Conservation (phyloP, 2,113 vertebrate genomes). For the Pollimyrus isidori region DNA sequence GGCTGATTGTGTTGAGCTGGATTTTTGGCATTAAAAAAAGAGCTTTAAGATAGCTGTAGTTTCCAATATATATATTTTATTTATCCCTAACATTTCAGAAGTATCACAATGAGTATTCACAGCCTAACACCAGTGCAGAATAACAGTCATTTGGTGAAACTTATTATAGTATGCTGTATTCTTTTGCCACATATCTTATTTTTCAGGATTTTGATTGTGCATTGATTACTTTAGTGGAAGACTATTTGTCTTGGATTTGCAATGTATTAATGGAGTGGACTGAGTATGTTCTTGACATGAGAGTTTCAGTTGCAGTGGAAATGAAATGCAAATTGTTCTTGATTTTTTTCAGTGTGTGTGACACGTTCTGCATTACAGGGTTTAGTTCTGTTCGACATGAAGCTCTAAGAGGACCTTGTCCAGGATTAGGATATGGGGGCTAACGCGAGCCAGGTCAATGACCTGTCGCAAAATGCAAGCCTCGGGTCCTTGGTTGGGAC, state of each 20-base stretch:
- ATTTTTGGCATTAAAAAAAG: not conserved
- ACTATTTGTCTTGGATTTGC: not conserved
- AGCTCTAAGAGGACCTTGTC: constrained; percentile 43
- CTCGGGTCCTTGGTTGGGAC: constrained; percentile 77
- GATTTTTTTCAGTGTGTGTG: not conserved
- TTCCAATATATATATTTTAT: not conserved
- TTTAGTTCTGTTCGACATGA: constrained; percentile 53
- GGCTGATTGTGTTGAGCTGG: not conserved
- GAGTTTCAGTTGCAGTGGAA: not conserved
- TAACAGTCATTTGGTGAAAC: not conserved
- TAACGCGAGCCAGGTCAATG: constrained; percentile 83
- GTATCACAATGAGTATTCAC: not conserved
- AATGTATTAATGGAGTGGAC: not conserved
- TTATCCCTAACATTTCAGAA: not conserved
- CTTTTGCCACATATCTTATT: not conserved
- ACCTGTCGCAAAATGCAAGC: constrained; percentile 85
- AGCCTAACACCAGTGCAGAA: not conserved
- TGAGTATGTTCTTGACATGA: not conserved
- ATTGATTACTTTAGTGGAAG: not conserved
- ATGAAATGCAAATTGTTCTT: not conserved
- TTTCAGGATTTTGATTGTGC: not conserved
- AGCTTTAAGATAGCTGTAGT: not conserved
- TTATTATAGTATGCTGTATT: not conserved
- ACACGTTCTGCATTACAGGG: constrained; percentile 16
- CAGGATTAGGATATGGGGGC: constrained; percentile 75